These are phyloP conservation scores for Myathropa florea DNA, from an alignment of 2,888 invertebrate genomes.

Conservation along the genomic window DNA sequence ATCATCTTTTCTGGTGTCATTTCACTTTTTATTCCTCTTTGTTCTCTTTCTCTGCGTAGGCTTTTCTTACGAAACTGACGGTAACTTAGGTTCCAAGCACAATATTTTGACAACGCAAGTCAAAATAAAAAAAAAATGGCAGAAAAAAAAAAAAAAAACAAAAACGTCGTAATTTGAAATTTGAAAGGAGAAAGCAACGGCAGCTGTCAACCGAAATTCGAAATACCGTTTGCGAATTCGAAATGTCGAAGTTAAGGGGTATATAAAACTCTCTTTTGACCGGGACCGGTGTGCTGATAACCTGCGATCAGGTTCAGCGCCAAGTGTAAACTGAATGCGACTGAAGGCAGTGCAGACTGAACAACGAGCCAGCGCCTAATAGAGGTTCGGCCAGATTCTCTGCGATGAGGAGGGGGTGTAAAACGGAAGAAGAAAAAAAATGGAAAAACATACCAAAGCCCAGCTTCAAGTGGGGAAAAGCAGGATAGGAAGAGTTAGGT, in stretches of 20 bases:
- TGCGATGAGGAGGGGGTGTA: neutral
- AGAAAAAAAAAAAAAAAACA: no score
- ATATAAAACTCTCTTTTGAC: neutral
- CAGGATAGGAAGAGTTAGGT: neutral
- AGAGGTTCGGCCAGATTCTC: constrained; percentile 5
- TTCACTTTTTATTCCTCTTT: constrained; percentile 30
- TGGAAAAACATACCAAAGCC: neutral
- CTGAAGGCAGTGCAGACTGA: constrained; percentile 61
- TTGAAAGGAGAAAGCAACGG: constrained; percentile 8
- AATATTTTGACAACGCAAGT: neutral
- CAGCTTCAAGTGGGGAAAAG: constrained; percentile 18
- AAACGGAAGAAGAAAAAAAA: constrained; percentile 4
- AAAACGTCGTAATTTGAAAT: neutral
- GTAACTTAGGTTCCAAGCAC: neutral
- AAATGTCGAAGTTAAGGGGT: neutral
- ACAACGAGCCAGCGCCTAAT: constrained; percentile 46
- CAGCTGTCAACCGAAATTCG: constrained; percentile 4
- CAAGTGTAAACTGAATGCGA: constrained; percentile 61
- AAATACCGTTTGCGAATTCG: constrained; percentile 10
- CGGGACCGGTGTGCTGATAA: constrained; percentile 12
- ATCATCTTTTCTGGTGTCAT: constrained; percentile 35
- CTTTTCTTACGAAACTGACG: constrained; percentile 1
- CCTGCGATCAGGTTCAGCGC: constrained; percentile 59
- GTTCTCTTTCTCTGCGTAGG: neutral
- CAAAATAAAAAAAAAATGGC: constrained; percentile 4